Evolutionary conservation across 2,797 vertebrate genomes (phyloP).

Genomic region (Sphaeramia orbicularis): DNA sequence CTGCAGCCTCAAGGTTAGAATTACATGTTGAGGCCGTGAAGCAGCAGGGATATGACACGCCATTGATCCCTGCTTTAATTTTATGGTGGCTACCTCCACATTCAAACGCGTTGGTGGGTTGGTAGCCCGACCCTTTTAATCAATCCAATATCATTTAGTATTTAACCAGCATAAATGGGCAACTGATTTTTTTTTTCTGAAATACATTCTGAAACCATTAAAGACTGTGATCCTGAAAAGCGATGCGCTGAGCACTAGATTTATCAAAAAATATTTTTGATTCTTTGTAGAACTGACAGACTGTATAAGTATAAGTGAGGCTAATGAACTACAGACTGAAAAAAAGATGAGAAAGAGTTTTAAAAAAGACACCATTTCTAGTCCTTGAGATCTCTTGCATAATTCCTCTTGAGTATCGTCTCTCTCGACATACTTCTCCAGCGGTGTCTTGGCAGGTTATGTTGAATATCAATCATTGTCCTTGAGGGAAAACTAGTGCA

Average conservation of each 20-base stretch:
- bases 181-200: constrained; percentile 49
- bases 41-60: constrained; percentile 81
- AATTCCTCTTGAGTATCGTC: constrained; percentile 72
- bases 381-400: constrained; percentile 67
- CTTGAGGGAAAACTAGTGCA: constrained; percentile 72
- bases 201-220: constrained; percentile 52
- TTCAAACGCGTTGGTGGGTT: constrained; percentile 72
- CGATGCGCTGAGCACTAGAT: constrained; percentile 21
- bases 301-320: constrained; percentile 44
- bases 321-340: constrained; percentile 56
- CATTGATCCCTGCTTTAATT: constrained; percentile 87
- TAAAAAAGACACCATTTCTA: constrained; percentile 51
- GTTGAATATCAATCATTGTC: constrained; percentile 80
- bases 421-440: constrained; percentile 70
- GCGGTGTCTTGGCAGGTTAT: constrained; percentile 76
- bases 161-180: constrained; percentile 72
- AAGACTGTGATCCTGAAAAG: constrained; percentile 41
- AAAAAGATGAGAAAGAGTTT: constrained; percentile 35
- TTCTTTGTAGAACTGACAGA: constrained; percentile 49
- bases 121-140: constrained; percentile 73
- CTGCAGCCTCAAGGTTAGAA: constrained; percentile 77
- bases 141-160: constrained; percentile 76
- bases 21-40: constrained; percentile 75
- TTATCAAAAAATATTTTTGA: constrained; percentile 41
- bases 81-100: constrained; percentile 85